phyloP scores from a whole-genome alignment of 2,888 invertebrate genomes.

The Peribatodes rhomboidaria region DNA sequence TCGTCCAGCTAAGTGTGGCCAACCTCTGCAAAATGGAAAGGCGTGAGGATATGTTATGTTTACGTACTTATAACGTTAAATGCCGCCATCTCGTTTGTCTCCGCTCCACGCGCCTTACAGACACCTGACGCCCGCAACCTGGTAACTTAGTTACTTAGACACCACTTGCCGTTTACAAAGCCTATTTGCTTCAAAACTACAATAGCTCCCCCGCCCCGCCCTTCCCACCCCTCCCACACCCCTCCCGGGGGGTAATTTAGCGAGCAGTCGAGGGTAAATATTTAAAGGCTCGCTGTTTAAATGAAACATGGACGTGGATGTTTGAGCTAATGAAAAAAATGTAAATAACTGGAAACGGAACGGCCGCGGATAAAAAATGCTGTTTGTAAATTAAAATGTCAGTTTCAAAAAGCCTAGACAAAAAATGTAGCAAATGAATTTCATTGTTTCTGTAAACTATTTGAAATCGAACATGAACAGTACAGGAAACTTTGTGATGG shows the following conservation, averaged over 20 bases:
- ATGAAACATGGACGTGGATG: conserved; percentile 36
- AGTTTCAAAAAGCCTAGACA: not conserved
- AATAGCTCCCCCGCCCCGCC: conserved; percentile 37
- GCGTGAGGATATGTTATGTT: no score
- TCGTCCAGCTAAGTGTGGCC: no score
- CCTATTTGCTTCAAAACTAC: conserved; percentile 32
- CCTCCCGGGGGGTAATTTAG: conserved; percentile 46
- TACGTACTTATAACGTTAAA: no score
- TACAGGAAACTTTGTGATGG: no score
- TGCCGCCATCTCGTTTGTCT: not conserved
- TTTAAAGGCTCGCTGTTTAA: conserved; percentile 36
- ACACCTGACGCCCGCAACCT: conserved; percentile 14
- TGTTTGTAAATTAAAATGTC: conserved; percentile 10
- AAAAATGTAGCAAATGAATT: not conserved
- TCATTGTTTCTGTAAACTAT: no score
- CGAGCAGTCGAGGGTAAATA: conserved; percentile 46
- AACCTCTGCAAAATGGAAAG: no score
- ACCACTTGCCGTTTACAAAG: conserved; percentile 9
- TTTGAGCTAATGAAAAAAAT: conserved; percentile 39
- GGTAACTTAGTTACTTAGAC: conserved; percentile 8
- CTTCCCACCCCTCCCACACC: not conserved
- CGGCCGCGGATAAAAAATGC: conserved; percentile 8
- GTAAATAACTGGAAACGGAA: conserved; percentile 30
- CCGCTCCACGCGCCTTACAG: not conserved
- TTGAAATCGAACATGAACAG: no score